Evolutionary conservation across 2,113 vertebrate species (phyloP).

Genomic region (Erpornis zantholeuca): DNA sequence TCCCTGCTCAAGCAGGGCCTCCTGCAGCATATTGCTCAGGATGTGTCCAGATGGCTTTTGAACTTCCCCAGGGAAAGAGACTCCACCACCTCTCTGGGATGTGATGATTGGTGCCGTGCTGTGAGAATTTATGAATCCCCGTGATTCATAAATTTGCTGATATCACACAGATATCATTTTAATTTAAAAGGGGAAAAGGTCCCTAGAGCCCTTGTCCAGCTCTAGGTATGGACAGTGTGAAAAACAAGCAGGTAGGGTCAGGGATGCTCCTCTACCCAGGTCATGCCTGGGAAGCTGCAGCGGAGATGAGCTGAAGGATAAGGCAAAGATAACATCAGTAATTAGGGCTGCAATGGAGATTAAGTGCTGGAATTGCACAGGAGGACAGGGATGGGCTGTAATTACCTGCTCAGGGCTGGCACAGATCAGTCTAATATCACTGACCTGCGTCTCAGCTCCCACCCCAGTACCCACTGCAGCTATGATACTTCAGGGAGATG

Average conservation of each 20-base stretch:
- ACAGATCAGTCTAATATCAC: background rate
- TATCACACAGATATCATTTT: background rate
- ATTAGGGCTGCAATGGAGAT: background rate
- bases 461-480: background rate
- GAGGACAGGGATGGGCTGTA: background rate
- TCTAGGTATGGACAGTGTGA: background rate
- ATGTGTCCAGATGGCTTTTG: background rate
- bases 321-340: background rate
- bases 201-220: background rate
- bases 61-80: background rate
- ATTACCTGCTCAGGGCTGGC: background rate
- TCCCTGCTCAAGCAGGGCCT: background rate
- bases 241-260: background rate
- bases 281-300: background rate
- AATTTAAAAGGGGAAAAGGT: background rate
- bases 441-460: background rate
- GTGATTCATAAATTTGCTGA: no score
- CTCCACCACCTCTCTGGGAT: background rate
- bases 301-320: background rate
- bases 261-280: background rate
- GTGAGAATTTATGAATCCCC: accelerated
- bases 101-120: background rate
- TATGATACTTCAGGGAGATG: background rate
- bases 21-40: background rate
- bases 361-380: background rate